phyloP scores from a whole-genome alignment of 1,140 invertebrate genomes.

The Frieseomelitta varia region DNA sequence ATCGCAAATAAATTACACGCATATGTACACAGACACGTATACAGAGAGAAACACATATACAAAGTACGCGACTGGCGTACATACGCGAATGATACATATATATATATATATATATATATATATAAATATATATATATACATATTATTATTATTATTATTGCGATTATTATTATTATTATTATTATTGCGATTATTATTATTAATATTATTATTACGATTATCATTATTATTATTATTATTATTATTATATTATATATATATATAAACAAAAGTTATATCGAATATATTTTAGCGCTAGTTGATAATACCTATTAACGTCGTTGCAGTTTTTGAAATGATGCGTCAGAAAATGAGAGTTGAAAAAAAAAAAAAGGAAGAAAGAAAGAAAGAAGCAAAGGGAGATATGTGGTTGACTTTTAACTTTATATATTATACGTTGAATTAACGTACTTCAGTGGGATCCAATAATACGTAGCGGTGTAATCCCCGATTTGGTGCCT shows the following conservation, averaged over 20 bases:
- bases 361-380: slow-evolving; percentile 32
- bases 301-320: slow-evolving; percentile 80
- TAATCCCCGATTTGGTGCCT: slow-evolving; percentile 81
- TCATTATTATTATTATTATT: slow-evolving; percentile 58
- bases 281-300: slow-evolving; percentile 82
- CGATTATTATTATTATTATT: slow-evolving; percentile 67
- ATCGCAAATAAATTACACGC: slow-evolving; percentile 66
- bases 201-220: slow-evolving; percentile 66
- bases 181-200: slow-evolving; percentile 64
- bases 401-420: slow-evolving; percentile 70
- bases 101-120: slow-evolving; percentile 42
- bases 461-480: slow-evolving; percentile 70
- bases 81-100: slow-evolving; percentile 34
- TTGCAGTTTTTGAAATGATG: slow-evolving; percentile 78
- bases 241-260: slow-evolving; percentile 77
- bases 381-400: slow-evolving; percentile 8
- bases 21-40: slow-evolving; percentile 62
- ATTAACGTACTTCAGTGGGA: slow-evolving; percentile 76
- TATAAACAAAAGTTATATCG: slow-evolving; percentile 81
- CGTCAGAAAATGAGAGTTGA: slow-evolving; percentile 73
- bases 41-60: slow-evolving; percentile 54
- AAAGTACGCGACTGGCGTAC: slow-evolving; percentile 38
- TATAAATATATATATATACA: slow-evolving; percentile 54
- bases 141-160: slow-evolving; percentile 68
- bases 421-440: slow-evolving; percentile 75